These are phyloP conservation scores for Drosophila ustulata DNA, from an alignment of 2,888 invertebrate species.

Conservation along the genomic window DNA sequence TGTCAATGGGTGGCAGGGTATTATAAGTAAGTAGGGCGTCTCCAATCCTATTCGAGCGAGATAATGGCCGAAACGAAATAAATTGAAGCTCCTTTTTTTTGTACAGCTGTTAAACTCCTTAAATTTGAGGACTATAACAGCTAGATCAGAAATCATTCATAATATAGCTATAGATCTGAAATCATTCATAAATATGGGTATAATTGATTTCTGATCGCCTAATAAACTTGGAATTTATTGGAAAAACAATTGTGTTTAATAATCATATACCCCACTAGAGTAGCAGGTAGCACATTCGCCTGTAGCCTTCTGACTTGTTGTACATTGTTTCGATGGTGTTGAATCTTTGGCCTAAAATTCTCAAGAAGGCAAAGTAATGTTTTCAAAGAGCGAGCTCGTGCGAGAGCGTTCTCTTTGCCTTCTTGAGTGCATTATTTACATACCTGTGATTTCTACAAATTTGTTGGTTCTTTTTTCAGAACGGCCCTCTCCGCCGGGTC, in stretches of 20 bases:
- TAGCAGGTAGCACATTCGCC: neutral
- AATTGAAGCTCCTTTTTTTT: no score
- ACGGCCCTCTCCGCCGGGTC: constrained; percentile 92
- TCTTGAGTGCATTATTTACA: constrained; percentile 36
- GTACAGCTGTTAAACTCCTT: no score
- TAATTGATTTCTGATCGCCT: no score
- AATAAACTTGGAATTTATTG: no score
- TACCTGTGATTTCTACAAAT: constrained; percentile 28
- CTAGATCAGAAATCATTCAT: no score
- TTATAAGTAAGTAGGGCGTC: neutral
- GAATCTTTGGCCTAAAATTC: constrained; percentile 69
- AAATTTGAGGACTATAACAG: no score
- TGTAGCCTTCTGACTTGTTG: constrained; percentile 4
- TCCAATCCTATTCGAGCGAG: neutral
- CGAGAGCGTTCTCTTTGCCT: constrained; percentile 11
- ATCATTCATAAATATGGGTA: no score
- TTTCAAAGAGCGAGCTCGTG: constrained; percentile 41
- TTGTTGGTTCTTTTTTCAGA: constrained; percentile 84
- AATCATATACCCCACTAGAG: no score
- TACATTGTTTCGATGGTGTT: constrained; percentile 15
- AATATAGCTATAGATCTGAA: no score
- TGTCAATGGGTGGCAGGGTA: neutral
- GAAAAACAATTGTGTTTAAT: no score
- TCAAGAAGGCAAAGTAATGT: constrained; percentile 68
- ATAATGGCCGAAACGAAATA: no score